Evolutionary conservation across 2,888 invertebrate species (phyloP).

Genomic region (Tetramorium bicarinatum): DNA sequence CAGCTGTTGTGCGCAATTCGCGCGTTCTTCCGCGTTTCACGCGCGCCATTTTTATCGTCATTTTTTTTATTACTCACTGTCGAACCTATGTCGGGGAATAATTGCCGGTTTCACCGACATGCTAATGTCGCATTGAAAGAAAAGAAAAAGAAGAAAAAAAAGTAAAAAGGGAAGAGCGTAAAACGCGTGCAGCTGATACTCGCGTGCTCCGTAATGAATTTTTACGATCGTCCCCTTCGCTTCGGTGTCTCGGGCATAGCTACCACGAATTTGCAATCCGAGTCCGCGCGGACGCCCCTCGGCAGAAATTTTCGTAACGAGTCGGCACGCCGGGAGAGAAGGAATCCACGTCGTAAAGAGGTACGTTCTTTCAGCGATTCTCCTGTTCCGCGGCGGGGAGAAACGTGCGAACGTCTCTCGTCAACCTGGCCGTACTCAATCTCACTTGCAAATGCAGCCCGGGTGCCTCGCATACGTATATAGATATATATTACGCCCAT

Average conservation of each 20-base stretch:
- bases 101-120: constrained; percentile 14
- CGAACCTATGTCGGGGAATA: neutral
- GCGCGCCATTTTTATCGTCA: constrained; percentile 12
- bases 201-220: constrained; percentile 45
- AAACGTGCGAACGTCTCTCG: constrained; percentile 78
- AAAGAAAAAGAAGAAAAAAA: neutral
- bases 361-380: constrained; percentile 17
- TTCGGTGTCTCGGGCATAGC: neutral
- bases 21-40: constrained; percentile 23
- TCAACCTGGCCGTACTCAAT: constrained; percentile 79
- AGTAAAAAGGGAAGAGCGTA: neutral
- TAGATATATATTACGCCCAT: constrained; percentile 53
- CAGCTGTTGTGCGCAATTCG: constrained; percentile 26
- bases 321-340: constrained; percentile 29
- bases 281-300: neutral
- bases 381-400: constrained; percentile 42
- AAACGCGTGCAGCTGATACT: constrained; percentile 10
- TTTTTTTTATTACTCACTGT: constrained; percentile 8
- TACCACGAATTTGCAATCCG: constrained; percentile 11
- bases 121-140: constrained; percentile 5
- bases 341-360: constrained; percentile 47
- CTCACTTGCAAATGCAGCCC: constrained; percentile 81
- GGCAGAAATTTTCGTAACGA: constrained; percentile 39
- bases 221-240: constrained; percentile 34
- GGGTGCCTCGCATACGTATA: constrained; percentile 53